Conservation (phyloP, 2,113 vertebrate genomes). For the Melanerpes aurifrons region DNA sequence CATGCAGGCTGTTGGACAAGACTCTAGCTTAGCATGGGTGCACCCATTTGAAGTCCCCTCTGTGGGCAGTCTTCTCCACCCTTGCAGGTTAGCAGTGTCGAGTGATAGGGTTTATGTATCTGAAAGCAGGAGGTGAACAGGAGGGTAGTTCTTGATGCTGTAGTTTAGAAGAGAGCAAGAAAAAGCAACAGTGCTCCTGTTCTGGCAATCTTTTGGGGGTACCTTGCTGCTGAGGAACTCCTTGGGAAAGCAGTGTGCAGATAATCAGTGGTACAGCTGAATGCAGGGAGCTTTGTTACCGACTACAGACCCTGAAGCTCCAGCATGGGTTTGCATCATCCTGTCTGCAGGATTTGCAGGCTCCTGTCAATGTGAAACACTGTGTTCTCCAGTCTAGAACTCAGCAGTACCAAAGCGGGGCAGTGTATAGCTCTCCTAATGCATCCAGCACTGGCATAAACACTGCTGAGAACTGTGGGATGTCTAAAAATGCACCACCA, state of each 20-base stretch:
- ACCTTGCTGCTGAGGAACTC: neutral
- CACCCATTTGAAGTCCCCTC: neutral
- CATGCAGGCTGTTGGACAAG: neutral
- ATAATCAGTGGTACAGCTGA: neutral
- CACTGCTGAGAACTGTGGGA: neutral
- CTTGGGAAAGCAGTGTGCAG: neutral
- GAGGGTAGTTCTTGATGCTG: neutral
- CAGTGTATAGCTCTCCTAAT: neutral
- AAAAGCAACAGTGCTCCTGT: neutral
- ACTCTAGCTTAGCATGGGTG: accelerated
- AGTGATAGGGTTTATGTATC: neutral
- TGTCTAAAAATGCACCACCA: neutral
- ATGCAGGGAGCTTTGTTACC: neutral
- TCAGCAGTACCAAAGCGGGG: neutral
- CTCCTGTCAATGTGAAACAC: neutral
- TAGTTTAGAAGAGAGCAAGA: neutral
- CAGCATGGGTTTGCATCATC: neutral
- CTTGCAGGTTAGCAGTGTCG: neutral
- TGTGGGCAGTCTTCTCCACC: too few relatives aligned
- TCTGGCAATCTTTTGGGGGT: neutral
- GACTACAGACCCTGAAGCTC: neutral
- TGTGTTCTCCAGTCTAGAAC: neutral
- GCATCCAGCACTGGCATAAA: neutral
- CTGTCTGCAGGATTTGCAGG: neutral
- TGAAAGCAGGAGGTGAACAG: neutral